These are phyloP conservation scores for Thymelicus acteon DNA, from an alignment of 2,888 invertebrate genomes.

Conservation along the genomic window DNA sequence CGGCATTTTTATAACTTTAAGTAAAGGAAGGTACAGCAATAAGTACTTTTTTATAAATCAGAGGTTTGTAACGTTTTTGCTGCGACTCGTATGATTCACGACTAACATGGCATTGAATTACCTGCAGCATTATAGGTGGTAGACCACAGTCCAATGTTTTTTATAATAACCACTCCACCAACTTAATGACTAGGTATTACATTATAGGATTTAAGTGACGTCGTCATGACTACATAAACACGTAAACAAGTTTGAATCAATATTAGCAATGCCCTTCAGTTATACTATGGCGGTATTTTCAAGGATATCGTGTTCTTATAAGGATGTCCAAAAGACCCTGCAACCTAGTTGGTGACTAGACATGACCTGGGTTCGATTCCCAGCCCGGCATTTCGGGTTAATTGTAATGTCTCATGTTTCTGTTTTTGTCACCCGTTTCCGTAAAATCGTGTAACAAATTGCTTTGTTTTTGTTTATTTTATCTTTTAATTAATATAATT, in stretches of 20 bases:
- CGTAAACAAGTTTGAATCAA: neutral
- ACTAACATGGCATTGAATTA: neutral
- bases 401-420: too few relatives aligned
- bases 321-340: too few relatives aligned
- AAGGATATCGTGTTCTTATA: conserved; percentile 52
- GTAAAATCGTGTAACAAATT: too few relatives aligned
- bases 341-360: too few relatives aligned
- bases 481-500: too few relatives aligned
- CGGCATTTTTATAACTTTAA: conserved; percentile 57
- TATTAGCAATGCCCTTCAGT: neutral
- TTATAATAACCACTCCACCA: neutral
- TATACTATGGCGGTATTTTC: neutral
- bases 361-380: too few relatives aligned
- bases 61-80: neutral
- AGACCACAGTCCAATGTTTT: neutral
- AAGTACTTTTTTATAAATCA: too few relatives aligned
- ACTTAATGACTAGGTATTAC: neutral
- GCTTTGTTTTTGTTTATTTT: too few relatives aligned
- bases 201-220: neutral
- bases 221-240: conserved; percentile 4
- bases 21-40: too few relatives aligned
- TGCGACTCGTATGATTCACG: neutral
- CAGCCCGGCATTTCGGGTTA: too few relatives aligned
- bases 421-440: too few relatives aligned
- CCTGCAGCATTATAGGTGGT: neutral